Evolutionary conservation across 2,797 vertebrate genomes (phyloP), one percentile per base, ranked within the genome.

Genomic region (Numenius phaeopus): DNA sequence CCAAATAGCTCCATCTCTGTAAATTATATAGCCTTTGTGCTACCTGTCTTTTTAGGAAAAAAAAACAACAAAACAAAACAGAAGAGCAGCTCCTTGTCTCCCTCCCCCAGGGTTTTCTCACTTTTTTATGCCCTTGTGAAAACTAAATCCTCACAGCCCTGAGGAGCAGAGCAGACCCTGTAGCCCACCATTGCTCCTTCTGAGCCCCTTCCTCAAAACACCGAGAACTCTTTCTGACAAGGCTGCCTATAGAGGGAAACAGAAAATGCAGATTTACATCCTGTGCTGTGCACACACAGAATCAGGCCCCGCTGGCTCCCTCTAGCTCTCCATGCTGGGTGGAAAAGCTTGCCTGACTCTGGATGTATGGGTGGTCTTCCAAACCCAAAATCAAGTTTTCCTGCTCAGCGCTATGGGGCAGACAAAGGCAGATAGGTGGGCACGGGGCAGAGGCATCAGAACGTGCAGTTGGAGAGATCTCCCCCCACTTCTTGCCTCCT

Each of bases 401-500:
- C 5, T 5, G 21, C 9, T 23, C n/a, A 55, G 50, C 0, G 0
- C 46, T 0, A 0, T 4, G 40, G 49, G 47, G 24, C 5, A 82
- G 42, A 18, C 46, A 64, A 8, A 32, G 47, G 24, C 0, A 71
- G 26, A 7, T 1, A 40, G 7, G 37, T 13, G 42, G 52, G 30
- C 58, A 80, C 14, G 10, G 32, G 32, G 34, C 26, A 54, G 55
- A 12, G 59, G 5, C 40, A 59, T 11, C 19, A 22, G 49, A 52
- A 64, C 9, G 16, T 29, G 65, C 24, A 27, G 46, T 1, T 32
- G 65, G 70, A 34, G 54, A 85, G 65, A 5, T 22, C 6, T 7
- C 9, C 4, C 20, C 10, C 9, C 4, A 10, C 40, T 37, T 49
- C 62, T 6, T 19, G 15, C 52, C 37, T 49, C 50, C 47, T 3